Conservation (phyloP, 1,140 invertebrate genomes). For the Caenorhabditis briggsae region DNA sequence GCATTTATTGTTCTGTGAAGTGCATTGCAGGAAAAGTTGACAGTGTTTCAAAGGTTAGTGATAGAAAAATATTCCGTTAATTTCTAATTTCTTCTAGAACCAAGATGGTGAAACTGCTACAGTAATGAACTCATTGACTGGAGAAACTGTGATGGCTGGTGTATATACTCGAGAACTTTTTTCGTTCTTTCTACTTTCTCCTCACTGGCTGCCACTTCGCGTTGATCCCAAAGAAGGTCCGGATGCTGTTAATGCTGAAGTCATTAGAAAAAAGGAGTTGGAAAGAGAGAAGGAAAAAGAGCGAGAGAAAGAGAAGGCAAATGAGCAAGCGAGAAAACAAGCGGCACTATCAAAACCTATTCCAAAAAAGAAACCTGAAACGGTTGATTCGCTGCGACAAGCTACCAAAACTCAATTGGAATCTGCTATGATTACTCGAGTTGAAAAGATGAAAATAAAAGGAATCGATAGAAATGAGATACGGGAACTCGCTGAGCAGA, state of each 20-base stretch:
- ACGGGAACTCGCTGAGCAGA: not conserved
- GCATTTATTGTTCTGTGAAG: conserved; percentile 24
- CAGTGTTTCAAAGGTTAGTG: not conserved
- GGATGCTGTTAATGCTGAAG: not conserved
- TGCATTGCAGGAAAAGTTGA: conserved; percentile 28
- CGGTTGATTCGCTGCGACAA: not conserved
- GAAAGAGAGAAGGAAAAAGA: not conserved
- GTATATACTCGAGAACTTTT: not conserved
- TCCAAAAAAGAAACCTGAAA: conserved; percentile 43
- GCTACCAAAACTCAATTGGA: not conserved
- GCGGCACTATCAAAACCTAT: conserved; percentile 20
- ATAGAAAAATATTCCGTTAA: not conserved
- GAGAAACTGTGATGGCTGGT: conserved; percentile 7
- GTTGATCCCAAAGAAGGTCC: not conserved
- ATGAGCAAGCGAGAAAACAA: not conserved
- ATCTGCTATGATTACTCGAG: not conserved
- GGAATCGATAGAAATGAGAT: conserved; percentile 29
- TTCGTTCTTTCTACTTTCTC: conserved; percentile 28
- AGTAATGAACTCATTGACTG: conserved; percentile 14
- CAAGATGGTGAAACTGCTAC: conserved; percentile 28
- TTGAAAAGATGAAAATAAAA: conserved; percentile 20
- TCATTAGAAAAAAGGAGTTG: not conserved
- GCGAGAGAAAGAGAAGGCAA: conserved; percentile 5
- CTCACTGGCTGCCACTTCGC: conserved; percentile 13
- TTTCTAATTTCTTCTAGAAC: conserved; percentile 4